Evolutionary conservation across 2,113 vertebrate genomes (phyloP), one percentile per base, ranked within the genome.

Genomic region (Apodemus speciosus): DNA sequence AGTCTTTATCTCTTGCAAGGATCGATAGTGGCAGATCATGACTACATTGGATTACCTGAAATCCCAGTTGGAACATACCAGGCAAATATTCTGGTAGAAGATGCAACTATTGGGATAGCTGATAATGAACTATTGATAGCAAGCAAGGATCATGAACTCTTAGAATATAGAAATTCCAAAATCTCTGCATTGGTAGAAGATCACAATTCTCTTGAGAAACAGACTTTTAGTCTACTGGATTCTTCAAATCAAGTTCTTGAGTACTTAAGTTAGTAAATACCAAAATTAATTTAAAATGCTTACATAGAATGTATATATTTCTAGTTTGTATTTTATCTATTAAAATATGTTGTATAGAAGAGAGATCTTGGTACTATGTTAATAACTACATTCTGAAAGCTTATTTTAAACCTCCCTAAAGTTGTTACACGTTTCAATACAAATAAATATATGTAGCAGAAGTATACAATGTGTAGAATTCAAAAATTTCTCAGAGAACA

Each of bases 11-110:
- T 97, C 77, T 92, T 97, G 40, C 97, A 97, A 94, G 96, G 96
- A 49, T 91, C 97, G 10, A 68, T 97, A 72, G 94, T 98, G 87
- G 92, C 97, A 95, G 98, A 98, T 94, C 98, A 98, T 72, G 98
- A 98, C 90, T 98, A 98, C 72, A 76, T 92, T 91, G 96, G 97
- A 40, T 93, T 97, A 30, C 95, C 97, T 51, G 98, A 98, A 95
- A 96, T 92, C 93, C 81, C 90, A n/a, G 81, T 21, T 95, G 96
- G 95, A 92, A 56, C 96, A 49, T 97, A 92, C 62, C 97, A 97
- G 51, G 72, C 94, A 64, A 90, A 90, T 62, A 87, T 88, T 88
- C 60, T 94, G 77, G 80, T 85, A 40, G 95, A 95, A 96, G 95
- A 94, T 80, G 60, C 91, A 88, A 35, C 96, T 94, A 56, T 89